Percentiles rank a stretch among this genome's conserved stretches.
Evolutionary conservation across 2,888 invertebrate genomes (phyloP).

Genomic region (Meta bourneti): DNA sequence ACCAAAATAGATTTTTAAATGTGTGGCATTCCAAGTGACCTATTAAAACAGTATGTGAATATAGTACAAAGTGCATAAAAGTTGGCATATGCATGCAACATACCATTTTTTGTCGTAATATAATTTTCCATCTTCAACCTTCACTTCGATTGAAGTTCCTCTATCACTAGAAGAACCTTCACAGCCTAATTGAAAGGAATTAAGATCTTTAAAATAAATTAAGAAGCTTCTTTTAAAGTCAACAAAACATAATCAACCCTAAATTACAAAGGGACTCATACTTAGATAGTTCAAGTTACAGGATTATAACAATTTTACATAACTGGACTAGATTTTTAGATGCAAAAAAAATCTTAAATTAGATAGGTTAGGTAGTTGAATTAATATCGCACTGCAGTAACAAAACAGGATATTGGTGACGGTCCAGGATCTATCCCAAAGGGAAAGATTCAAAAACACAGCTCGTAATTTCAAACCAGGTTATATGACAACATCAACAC

Average conservation of each 20-base stretch:
- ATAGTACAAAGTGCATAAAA: too few relatives aligned
- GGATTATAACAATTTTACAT: background rate
- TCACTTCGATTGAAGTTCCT: conserved; percentile 84
- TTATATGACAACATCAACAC: too few relatives aligned
- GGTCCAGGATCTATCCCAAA: too few relatives aligned
- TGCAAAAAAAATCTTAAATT: background rate
- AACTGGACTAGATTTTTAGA: background rate
- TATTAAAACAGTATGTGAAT: too few relatives aligned
- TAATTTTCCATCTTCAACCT: conserved; percentile 96
- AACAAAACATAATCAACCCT: background rate
- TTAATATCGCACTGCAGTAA: too few relatives aligned
- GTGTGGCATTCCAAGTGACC: too few relatives aligned
- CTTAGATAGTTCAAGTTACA: background rate
- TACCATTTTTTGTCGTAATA: conserved; percentile 95
- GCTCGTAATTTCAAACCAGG: too few relatives aligned
- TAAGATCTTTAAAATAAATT: background rate
- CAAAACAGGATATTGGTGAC: too few relatives aligned
- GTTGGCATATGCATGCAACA: background rate
- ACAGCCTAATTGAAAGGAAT: conserved; percentile 10
- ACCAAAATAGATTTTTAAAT: too few relatives aligned
- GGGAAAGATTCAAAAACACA: too few relatives aligned
- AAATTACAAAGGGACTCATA: too few relatives aligned
- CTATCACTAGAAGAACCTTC: conserved; percentile 55
- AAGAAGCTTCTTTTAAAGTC: background rate
- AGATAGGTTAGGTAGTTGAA: too few relatives aligned